Conservation (phyloP, 2,888 invertebrate genomes). For the Eristalinus aeneus region DNA sequence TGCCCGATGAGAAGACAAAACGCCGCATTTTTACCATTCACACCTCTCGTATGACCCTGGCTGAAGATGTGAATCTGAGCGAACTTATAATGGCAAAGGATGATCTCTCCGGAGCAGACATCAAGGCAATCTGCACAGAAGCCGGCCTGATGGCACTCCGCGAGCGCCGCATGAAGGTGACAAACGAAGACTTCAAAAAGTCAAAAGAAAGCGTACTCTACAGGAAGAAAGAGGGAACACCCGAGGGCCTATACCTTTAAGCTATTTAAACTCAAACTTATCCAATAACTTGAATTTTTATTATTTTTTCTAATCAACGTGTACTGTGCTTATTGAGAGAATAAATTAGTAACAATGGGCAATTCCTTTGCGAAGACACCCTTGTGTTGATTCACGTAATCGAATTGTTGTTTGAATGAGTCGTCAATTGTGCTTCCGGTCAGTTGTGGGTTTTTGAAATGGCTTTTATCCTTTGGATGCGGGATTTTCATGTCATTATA, state of each 20-base stretch:
- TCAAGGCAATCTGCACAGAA: slow-evolving; percentile 99
- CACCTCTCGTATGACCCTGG: slow-evolving; percentile 98
- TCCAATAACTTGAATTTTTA: slow-evolving; percentile 49
- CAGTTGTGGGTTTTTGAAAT: slow-evolving; percentile 20
- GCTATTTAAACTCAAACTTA: slow-evolving; percentile 40
- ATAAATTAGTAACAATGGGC: slow-evolving; percentile 67
- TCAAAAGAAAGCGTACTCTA: slow-evolving; percentile 99
- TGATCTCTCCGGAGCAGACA: slow-evolving; percentile 98
- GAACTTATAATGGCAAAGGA: slow-evolving; percentile 99
- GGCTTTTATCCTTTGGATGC: slow-evolving; percentile 21
- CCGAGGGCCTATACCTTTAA: slow-evolving; percentile 99
- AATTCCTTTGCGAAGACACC: slow-evolving; percentile 49
- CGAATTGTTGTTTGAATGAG: slow-evolving; percentile 7
- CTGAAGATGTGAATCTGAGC: slow-evolving; percentile 97
- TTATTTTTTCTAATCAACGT: slow-evolving; percentile 59
- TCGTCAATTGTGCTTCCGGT: background rate
- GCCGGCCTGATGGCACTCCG: slow-evolving; percentile 98
- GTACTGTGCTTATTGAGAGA: slow-evolving; percentile 62
- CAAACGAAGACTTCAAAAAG: slow-evolving; percentile 99
- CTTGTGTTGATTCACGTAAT: slow-evolving; percentile 39
- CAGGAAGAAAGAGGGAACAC: slow-evolving; percentile 99
- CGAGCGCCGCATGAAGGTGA: slow-evolving; percentile 99
- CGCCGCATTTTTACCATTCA: slow-evolving; percentile 98
- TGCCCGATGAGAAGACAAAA: slow-evolving; percentile 99
- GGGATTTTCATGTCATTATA: slow-evolving; percentile 1